These are phyloP conservation scores for Heliconius ismenius DNA, from an alignment of 2,888 invertebrate genomes.

Conservation along the genomic window DNA sequence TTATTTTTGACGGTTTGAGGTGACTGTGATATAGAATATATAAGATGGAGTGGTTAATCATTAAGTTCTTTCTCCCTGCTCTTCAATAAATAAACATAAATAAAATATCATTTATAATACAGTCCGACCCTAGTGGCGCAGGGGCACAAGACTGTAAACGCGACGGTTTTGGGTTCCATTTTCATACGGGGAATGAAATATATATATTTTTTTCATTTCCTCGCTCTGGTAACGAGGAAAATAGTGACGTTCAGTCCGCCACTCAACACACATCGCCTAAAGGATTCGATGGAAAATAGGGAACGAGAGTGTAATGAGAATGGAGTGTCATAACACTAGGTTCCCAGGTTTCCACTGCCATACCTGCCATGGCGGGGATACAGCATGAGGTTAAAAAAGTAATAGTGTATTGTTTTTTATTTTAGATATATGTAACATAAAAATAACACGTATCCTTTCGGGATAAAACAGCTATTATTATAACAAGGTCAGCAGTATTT, in stretches of 20 bases:
- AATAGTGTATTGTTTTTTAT: background rate
- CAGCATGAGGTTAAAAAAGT: background rate
- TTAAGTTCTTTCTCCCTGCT: background rate
- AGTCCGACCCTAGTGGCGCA: no score
- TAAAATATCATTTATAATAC: background rate
- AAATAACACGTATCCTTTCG: background rate
- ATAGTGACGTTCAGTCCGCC: no score
- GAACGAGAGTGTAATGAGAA: background rate
- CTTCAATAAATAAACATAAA: background rate
- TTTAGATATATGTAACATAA: background rate
- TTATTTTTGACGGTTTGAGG: no score
- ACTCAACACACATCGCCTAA: background rate
- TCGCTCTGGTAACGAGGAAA: no score
- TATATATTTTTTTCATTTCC: no score
- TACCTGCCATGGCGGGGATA: background rate
- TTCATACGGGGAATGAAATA: no score
- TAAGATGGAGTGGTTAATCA: background rate
- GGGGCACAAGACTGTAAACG: no score
- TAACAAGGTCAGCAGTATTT: background rate
- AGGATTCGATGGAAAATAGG: background rate
- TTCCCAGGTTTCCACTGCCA: background rate
- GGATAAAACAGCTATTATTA: background rate
- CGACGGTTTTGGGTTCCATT: no score
- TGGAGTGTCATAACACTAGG: background rate
- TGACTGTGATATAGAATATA: background rate